Conservation (phyloP, 2,113 vertebrate genomes). For the Vulpes vulpes region DNA sequence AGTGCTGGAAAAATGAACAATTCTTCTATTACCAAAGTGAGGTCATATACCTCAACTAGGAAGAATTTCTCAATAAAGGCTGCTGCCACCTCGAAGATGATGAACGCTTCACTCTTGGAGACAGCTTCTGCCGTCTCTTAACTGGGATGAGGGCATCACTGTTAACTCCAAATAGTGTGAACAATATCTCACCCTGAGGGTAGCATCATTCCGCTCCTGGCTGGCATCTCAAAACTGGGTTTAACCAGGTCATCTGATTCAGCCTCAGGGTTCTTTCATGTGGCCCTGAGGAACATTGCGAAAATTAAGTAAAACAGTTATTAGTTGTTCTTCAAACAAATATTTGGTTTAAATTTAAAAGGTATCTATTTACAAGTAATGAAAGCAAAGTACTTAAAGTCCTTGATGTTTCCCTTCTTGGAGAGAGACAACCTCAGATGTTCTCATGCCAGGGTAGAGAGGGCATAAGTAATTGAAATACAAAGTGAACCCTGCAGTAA, state of each 20-base stretch:
- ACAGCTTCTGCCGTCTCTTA: not conserved
- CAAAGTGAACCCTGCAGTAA: not conserved
- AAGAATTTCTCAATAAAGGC: not conserved
- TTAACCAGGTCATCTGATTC: not conserved
- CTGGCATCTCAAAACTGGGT: not conserved
- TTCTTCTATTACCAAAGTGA: not conserved
- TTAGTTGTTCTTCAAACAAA: not conserved
- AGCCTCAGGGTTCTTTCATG: not conserved
- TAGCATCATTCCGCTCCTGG: not conserved
- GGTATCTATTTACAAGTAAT: not conserved
- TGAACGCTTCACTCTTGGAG: not conserved
- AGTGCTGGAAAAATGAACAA: not conserved
- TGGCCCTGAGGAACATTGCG: not conserved
- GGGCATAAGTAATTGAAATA: rapidly evolving
- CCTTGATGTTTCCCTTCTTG: not conserved
- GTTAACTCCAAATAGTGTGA: not conserved
- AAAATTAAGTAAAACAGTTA: not conserved
- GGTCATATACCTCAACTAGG: too few species aligned
- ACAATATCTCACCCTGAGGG: not conserved
- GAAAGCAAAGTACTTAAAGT: not conserved
- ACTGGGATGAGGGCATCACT: not conserved
- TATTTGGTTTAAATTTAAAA: not conserved
- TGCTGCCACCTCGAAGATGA: not conserved
- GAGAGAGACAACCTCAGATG: not conserved
- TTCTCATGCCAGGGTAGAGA: not conserved